phyloP scores from a whole-genome alignment of 2,113 vertebrate species.

The Agapornis roseicollis region DNA sequence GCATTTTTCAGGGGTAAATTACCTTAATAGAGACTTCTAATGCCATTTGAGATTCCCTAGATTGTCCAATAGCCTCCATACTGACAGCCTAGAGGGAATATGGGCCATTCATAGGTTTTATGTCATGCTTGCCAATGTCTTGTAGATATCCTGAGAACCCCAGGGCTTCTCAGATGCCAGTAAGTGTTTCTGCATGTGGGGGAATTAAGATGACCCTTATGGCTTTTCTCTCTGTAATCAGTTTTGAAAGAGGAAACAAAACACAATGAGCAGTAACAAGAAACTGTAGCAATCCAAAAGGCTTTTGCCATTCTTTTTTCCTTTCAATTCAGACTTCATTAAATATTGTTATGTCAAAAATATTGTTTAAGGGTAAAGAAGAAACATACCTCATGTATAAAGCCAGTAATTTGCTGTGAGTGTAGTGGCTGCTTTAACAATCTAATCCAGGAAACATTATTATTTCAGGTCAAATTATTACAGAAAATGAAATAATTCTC shows the following conservation, averaged over 20 bases:
- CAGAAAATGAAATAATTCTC: not conserved
- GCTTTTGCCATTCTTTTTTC: not conserved
- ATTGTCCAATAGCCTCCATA: not conserved
- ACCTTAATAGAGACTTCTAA: not conserved
- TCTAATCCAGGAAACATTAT: not conserved
- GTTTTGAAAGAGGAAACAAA: not conserved
- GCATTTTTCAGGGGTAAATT: not conserved
- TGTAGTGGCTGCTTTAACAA: not conserved
- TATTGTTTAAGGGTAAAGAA: not conserved
- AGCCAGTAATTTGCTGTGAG: not conserved
- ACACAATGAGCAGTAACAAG: not conserved
- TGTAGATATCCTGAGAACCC: not conserved
- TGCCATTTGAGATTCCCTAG: not conserved
- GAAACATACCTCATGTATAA: not conserved
- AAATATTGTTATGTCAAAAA: not conserved
- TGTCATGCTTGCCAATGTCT: not conserved
- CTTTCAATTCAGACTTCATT: not conserved
- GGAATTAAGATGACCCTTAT: not conserved
- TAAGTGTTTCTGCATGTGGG: not conserved
- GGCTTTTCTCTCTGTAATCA: not conserved
- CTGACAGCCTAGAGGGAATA: not conserved
- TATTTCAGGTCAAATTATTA: not conserved
- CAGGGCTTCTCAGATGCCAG: not conserved
- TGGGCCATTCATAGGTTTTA: not conserved
- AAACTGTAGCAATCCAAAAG: not conserved